These are phyloP conservation scores for Salticus scenicus DNA, from an alignment of 2,888 invertebrate species.

Conservation along the genomic window DNA sequence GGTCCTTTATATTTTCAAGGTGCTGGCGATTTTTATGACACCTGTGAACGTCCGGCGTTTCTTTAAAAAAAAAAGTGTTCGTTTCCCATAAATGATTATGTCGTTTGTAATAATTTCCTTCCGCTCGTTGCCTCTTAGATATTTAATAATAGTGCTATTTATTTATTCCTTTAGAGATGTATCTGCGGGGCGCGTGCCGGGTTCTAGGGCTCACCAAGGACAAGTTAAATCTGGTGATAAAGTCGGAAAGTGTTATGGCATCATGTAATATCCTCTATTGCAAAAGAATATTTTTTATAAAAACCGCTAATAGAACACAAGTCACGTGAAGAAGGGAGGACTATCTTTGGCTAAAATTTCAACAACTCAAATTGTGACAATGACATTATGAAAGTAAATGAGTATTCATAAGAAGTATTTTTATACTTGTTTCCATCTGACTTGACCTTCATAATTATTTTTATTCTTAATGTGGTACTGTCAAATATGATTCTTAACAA, in stretches of 20 bases:
- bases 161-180: not conserved
- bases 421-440: too few species aligned
- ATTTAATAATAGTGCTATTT: not conserved
- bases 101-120: constrained; percentile 25
- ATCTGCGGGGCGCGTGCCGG: not conserved
- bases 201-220: constrained; percentile 3
- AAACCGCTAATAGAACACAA: too few species aligned
- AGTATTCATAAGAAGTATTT: too few species aligned
- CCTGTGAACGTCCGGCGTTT: constrained; percentile 15
- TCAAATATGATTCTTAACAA: too few species aligned
- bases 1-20: constrained; percentile 19
- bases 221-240: not conserved
- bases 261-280: not conserved
- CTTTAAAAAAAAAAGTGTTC: not conserved
- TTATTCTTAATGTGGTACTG: too few species aligned
- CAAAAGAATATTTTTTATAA: too few species aligned
- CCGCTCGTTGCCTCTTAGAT: not conserved
- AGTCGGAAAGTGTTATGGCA: not conserved
- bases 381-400: too few species aligned
- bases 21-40: constrained; percentile 12
- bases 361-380: too few species aligned
- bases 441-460: too few species aligned
- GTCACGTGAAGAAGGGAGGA: too few species aligned
- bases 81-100: constrained; percentile 9
- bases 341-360: too few species aligned